phyloP scores from a whole-genome alignment of 2,888 invertebrate genomes.

The Achlya flavicornis region DNA sequence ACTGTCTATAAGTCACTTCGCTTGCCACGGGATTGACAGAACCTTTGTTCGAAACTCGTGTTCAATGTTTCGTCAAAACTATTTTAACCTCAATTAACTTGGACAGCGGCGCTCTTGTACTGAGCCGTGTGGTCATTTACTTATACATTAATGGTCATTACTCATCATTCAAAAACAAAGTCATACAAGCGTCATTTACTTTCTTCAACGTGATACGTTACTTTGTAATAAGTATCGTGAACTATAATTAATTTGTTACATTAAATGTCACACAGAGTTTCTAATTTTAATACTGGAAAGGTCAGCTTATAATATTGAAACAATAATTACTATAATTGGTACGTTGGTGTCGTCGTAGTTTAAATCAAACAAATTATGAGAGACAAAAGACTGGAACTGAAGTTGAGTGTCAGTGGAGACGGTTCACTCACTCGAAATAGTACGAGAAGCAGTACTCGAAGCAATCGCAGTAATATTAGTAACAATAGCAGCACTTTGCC shows the following conservation, averaged over 20 bases:
- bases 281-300: slow-evolving; percentile 43
- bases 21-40: slow-evolving; percentile 60
- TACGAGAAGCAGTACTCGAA: slow-evolving; percentile 69
- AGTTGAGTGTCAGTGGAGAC: slow-evolving; percentile 77
- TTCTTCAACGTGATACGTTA: slow-evolving; percentile 63
- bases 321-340: slow-evolving; percentile 17
- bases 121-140: slow-evolving; percentile 67
- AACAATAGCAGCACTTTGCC: slow-evolving; percentile 64
- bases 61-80: slow-evolving; percentile 60
- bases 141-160: slow-evolving; percentile 68
- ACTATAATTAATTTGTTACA: slow-evolving; percentile 57
- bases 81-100: slow-evolving; percentile 73
- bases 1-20: slow-evolving; percentile 44
- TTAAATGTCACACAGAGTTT: slow-evolving; percentile 39
- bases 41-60: slow-evolving; percentile 68
- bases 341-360: slow-evolving; percentile 25
- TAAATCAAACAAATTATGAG: slow-evolving; percentile 61
- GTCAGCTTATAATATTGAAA: slow-evolving; percentile 36
- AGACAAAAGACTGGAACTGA: slow-evolving; percentile 78
- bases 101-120: slow-evolving; percentile 64
- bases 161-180: slow-evolving; percentile 63
- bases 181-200: slow-evolving; percentile 61
- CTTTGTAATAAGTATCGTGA: slow-evolving; percentile 50
- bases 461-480: slow-evolving; percentile 68
- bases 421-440: slow-evolving; percentile 72